phyloP scores from a whole-genome alignment of 1,140 invertebrate genomes.

The Drosophila pseudoananassae region DNA sequence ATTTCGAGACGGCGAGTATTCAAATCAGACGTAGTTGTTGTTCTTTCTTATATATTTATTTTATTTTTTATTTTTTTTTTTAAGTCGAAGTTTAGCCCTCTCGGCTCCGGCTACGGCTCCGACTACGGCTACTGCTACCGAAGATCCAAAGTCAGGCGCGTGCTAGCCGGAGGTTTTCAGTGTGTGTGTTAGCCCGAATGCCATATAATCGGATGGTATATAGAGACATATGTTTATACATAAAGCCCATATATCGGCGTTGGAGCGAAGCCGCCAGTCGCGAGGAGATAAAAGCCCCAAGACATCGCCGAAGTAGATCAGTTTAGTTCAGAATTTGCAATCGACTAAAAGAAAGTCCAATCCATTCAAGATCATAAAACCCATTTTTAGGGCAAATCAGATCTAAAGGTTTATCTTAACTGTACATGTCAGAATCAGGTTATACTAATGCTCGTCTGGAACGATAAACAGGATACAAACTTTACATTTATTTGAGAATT shows the following conservation, averaged over 20 bases:
- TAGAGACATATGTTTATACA: slow-evolving; percentile 3
- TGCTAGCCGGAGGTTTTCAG: slow-evolving; percentile 27
- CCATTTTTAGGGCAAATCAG: not conserved
- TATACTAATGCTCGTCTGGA: slow-evolving; percentile 76
- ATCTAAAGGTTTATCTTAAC: not conserved
- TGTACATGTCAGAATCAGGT: not conserved
- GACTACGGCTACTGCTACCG: slow-evolving; percentile 12
- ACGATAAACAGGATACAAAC: slow-evolving; percentile 80
- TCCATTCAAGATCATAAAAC: not conserved
- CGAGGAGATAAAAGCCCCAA: slow-evolving; percentile 74
- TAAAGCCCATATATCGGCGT: slow-evolving; percentile 40
- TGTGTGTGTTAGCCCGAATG: slow-evolving; percentile 10
- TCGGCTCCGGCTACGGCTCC: slow-evolving; percentile 23
- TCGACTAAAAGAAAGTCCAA: slow-evolving; percentile 13
- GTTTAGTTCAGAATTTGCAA: slow-evolving; percentile 75
- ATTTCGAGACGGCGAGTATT: slow-evolving; percentile 41
- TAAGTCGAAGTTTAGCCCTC: slow-evolving; percentile 16
- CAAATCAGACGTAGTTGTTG: slow-evolving; percentile 54
- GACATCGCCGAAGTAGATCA: slow-evolving; percentile 74
- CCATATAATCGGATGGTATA: slow-evolving; percentile 29
- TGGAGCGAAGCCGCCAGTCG: slow-evolving; percentile 31
- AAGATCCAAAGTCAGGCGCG: slow-evolving; percentile 50
- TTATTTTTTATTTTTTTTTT: not conserved
- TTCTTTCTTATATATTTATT: slow-evolving; percentile 9
- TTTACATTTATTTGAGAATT: slow-evolving; percentile 71